These are phyloP conservation scores for Pinctada fucata DNA, from an alignment of 2,888 invertebrate genomes.

Conservation along the genomic window DNA sequence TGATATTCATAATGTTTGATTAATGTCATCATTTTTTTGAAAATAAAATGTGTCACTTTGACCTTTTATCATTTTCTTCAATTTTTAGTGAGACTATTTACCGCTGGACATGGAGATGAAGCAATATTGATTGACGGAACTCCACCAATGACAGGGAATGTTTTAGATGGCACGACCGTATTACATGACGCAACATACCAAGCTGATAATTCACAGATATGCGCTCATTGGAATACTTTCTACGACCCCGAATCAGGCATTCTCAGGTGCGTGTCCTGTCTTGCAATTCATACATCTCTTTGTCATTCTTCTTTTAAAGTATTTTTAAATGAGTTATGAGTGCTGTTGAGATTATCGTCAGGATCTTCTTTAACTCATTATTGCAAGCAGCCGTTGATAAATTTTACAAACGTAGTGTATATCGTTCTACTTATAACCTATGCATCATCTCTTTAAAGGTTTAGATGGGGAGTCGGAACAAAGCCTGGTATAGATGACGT, in stretches of 20 bases:
- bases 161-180: slow-evolving; percentile 56
- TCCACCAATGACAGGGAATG: slow-evolving; percentile 55
- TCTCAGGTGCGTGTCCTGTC: slow-evolving; percentile 50
- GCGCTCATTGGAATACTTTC: slow-evolving; percentile 61
- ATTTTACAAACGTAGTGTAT: no score
- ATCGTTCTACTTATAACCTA: neutral
- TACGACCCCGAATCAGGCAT: slow-evolving; percentile 64
- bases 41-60: no score
- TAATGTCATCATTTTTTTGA: no score
- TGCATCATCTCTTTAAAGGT: slow-evolving; percentile 34
- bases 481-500: slow-evolving; percentile 46
- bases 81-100: slow-evolving; percentile 55
- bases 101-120: slow-evolving; percentile 55
- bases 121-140: slow-evolving; percentile 63
- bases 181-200: slow-evolving; percentile 50
- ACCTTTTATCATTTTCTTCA: no score
- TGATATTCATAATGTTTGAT: no score
- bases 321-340: no score
- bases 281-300: no score
- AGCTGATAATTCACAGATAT: slow-evolving; percentile 45
- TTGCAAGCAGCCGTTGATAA: no score
- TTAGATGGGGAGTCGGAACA: slow-evolving; percentile 56
- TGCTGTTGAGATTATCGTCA: no score
- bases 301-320: no score
- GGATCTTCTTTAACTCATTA: no score